phyloP scores from a whole-genome alignment of 2,113 vertebrate genomes.

The Sisor rabdophorus region DNA sequence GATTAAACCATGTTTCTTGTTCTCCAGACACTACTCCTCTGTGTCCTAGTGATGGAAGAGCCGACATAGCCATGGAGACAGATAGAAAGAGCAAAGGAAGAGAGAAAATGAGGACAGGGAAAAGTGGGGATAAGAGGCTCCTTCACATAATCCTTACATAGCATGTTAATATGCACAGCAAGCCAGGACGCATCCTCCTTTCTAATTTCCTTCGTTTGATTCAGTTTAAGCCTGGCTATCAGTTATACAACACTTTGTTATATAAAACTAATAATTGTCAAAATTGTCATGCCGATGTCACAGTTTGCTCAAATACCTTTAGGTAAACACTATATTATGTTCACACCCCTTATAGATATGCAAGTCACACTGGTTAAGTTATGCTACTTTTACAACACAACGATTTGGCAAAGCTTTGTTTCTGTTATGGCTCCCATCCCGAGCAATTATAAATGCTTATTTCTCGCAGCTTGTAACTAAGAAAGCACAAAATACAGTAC shows the following conservation, averaged over 20 bases:
- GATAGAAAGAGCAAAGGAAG: not conserved
- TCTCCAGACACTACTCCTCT: conserved; percentile 19
- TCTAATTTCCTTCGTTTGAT: not conserved
- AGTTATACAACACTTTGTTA: not conserved
- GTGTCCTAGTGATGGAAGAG: conserved; percentile 24
- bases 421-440: not conserved
- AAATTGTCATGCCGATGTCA: too few relatives aligned
- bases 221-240: not conserved
- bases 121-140: not conserved
- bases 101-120: conserved; percentile 6
- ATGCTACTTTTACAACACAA: not conserved
- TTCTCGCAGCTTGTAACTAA: not conserved
- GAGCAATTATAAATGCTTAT: not conserved
- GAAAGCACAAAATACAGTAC: not conserved
- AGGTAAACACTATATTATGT: not conserved
- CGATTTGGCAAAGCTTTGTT: not conserved
- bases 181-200: not conserved
- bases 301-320: too few relatives aligned
- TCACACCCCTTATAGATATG: not conserved
- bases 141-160: conserved; percentile 33
- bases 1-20: conserved; percentile 25
- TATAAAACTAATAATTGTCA: not conserved
- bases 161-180: conserved; percentile 28
- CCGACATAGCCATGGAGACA: conserved; percentile 11
- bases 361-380: not conserved